A percentile compares a stretch with the other conserved stretches of the same genome.
Evolutionary conservation across 2,113 vertebrate genomes (phyloP).

Genomic region (Chitala chitala): DNA sequence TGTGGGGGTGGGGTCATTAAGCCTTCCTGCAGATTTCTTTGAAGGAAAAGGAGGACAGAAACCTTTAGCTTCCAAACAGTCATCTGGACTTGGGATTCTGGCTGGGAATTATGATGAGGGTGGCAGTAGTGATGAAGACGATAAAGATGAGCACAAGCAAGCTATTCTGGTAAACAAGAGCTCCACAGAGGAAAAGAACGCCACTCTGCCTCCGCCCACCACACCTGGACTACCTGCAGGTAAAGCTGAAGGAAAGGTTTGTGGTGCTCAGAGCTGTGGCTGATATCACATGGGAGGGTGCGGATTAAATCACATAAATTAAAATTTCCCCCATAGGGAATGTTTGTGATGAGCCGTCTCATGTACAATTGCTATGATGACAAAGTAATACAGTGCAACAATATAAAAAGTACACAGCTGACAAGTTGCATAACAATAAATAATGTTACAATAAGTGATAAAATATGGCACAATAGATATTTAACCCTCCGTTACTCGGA

Average conservation of each 20-base stretch:
- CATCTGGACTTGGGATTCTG: conserved; percentile 60
- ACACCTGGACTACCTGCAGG: conserved; percentile 47
- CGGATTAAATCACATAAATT: too few species aligned
- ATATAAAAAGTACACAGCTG: too few species aligned
- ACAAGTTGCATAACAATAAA: too few species aligned
- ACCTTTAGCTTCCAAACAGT: conserved; percentile 10
- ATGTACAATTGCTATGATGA: too few species aligned
- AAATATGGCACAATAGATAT: too few species aligned
- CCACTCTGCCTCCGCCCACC: conserved; percentile 37
- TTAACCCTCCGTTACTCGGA: too few species aligned
- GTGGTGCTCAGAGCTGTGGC: neutral
- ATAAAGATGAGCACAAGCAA: conserved; percentile 33
- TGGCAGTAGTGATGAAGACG: conserved; percentile 46
- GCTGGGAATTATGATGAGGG: conserved; percentile 69
- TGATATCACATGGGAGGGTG: too few species aligned
- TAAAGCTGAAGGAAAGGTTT: conserved; percentile 5
- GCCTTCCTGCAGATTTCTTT: conserved; percentile 60
- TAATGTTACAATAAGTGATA: too few species aligned
- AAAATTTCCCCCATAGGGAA: too few species aligned
- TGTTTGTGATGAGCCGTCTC: too few species aligned
- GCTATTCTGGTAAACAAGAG: too few species aligned
- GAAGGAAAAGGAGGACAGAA: conserved; percentile 40
- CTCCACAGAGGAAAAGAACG: conserved; percentile 25
- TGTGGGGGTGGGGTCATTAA: conserved; percentile 30
- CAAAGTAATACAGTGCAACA: too few species aligned